Conservation (phyloP, 2,888 invertebrate genomes). For the Polyploca ridens region DNA sequence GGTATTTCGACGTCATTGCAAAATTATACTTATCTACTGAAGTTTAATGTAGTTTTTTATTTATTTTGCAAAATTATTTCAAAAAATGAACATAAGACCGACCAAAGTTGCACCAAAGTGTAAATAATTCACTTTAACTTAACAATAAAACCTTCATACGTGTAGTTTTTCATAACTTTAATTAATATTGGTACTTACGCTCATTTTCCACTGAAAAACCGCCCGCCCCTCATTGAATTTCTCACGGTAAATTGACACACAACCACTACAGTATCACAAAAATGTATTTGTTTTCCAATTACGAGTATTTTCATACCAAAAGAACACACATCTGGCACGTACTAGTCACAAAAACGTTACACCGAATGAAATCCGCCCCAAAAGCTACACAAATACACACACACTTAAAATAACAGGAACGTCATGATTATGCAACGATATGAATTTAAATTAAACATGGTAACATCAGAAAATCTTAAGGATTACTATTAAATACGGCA, state of each 20-base stretch:
- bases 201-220: constrained; percentile 55
- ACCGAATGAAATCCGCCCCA: constrained; percentile 38
- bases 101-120: background rate
- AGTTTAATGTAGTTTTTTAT: no score
- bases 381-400: constrained; percentile 24
- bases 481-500: constrained; percentile 33
- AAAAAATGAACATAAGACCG: background rate
- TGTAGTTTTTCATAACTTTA: background rate
- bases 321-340: constrained; percentile 38
- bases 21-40: no score
- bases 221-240: constrained; percentile 38
- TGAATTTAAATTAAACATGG: background rate
- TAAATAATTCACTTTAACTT: background rate
- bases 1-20: no score
- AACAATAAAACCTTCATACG: no score
- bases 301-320: constrained; percentile 29
- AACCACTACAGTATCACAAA: constrained; percentile 19
- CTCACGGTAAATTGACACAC: constrained; percentile 43
- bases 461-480: constrained; percentile 27
- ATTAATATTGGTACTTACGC: constrained; percentile 55
- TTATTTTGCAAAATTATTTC: no score
- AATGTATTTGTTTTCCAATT: constrained; percentile 26
- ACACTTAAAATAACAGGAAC: background rate
- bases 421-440: background rate
- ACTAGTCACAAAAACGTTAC: constrained; percentile 36